Evolutionary conservation across 1,140 invertebrate species (phyloP), one percentile per base, ranked within the genome.

Genomic region (Drosophila repleta): DNA sequence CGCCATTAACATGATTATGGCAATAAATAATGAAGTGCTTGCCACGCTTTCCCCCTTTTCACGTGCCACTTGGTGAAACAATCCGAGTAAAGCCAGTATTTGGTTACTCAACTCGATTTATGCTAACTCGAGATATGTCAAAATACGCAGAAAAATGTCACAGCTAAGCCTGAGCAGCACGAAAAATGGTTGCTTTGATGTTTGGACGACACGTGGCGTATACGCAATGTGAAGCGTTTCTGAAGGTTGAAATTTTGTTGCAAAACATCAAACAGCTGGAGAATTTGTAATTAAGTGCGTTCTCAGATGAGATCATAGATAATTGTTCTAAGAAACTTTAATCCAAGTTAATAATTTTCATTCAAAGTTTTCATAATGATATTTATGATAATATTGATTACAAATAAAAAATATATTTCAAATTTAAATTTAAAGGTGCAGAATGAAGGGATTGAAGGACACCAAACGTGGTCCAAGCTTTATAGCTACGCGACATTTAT

Each of bases 1-100:
- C 65, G 65, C 78, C 82, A 74, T 85, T 85, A 87, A 87, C 80
- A 71, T 85, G 74, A 87, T 87, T 87, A 85, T 62, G 82, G 65
- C 39, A 77, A 77, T 85, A 85, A 85, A 87, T 87, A 87, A 85
- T 85, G 68, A 87, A 87, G 82, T 81, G 82, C 43, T 5, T 29
- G 49, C 26, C 26, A 7, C 46, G 60, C 52, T 20, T 4, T 5
- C 8, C 13, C 2, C 20, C 11, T n/a, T 37, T 8, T 8, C 21
- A 29, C 37, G 24, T 20, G n/a, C 37, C 37, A 43, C 11, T 41
- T 56, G 20, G 37, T n/a, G 21, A 55, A 11, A 7, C 26, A 43
- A 57, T 21, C 24, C 41, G 55, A 57, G 39, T 8, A 6, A 29
- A 29, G 39, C 13, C 35, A 37, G 49, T 37, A 57, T 37, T 49